Conservation (phyloP, 1,140 invertebrate genomes). For the Drosophila parabipectinata region DNA sequence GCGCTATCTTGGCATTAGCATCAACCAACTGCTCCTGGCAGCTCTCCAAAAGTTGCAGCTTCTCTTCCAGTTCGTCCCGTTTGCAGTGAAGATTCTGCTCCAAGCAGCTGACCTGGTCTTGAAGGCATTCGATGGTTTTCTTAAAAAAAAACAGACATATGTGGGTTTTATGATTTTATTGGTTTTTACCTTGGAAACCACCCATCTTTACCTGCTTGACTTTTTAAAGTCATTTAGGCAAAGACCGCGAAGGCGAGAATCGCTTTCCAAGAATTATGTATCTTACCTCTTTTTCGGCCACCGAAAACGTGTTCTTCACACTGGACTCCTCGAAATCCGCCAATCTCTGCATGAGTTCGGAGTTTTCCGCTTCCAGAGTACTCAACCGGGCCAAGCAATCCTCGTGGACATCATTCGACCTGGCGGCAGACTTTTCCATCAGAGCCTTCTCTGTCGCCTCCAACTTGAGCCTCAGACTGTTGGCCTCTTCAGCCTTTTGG, state of each 20-base stretch:
- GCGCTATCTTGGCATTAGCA: slow-evolving; percentile 70
- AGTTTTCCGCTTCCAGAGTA: slow-evolving; percentile 64
- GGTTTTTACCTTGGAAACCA: neutral
- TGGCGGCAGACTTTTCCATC: slow-evolving; percentile 4
- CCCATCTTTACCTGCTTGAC: too few relatives aligned
- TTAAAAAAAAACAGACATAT: slow-evolving; percentile 10
- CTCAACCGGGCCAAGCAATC: slow-evolving; percentile 41
- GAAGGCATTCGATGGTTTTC: slow-evolving; percentile 73
- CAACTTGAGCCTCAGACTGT: slow-evolving; percentile 33
- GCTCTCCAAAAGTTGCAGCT: slow-evolving; percentile 68
- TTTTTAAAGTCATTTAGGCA: too few relatives aligned
- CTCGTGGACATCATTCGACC: slow-evolving; percentile 35
- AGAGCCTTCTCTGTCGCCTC: slow-evolving; percentile 24
- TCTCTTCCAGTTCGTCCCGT: slow-evolving; percentile 76
- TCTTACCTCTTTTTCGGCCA: slow-evolving; percentile 74
- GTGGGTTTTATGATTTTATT: neutral
- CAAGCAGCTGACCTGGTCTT: slow-evolving; percentile 71
- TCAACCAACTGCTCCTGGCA: slow-evolving; percentile 77
- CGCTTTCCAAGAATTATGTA: too few relatives aligned
- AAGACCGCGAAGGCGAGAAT: too few relatives aligned
- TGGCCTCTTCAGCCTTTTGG: slow-evolving; percentile 45
- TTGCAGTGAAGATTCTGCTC: slow-evolving; percentile 75
- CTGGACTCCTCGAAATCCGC: slow-evolving; percentile 62
- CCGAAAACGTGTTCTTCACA: slow-evolving; percentile 53
- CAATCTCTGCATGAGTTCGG: slow-evolving; percentile 71